These are phyloP conservation scores for Sinopyrophorus schimmeli DNA, from an alignment of 2,888 invertebrate genomes.

Conservation along the genomic window DNA sequence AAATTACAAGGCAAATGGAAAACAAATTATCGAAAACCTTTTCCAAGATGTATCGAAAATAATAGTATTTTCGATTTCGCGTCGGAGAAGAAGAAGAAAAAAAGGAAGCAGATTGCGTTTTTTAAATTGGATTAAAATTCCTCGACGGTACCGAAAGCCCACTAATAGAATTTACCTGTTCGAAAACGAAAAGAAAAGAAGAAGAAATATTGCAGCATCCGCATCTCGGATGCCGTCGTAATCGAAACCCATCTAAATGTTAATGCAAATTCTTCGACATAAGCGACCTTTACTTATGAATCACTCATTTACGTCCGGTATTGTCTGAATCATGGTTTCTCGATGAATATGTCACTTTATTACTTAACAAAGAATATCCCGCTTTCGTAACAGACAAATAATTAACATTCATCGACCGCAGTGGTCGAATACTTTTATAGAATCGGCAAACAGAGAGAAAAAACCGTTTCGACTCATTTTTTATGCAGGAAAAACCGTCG, in stretches of 20 bases:
- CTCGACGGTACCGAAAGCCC: background rate
- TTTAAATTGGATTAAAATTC: too few relatives aligned
- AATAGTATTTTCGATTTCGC: background rate
- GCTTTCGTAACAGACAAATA: too few relatives aligned
- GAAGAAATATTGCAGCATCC: conserved; percentile 1
- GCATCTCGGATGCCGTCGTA: conserved; percentile 7
- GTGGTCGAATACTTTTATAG: too few relatives aligned
- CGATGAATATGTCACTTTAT: conserved; percentile 7
- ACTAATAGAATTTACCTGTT: background rate
- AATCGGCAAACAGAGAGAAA: too few relatives aligned
- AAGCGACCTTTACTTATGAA: conserved; percentile 10
- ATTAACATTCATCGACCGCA: too few relatives aligned
- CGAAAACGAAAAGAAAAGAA: conserved; percentile 1
- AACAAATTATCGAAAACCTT: background rate
- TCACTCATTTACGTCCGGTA: conserved; percentile 17
- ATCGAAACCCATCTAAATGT: conserved; percentile 15
- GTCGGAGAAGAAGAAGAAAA: background rate
- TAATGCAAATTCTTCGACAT: conserved; percentile 11
- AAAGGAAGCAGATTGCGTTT: too few relatives aligned
- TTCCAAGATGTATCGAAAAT: background rate
- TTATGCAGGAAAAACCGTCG: too few relatives aligned
- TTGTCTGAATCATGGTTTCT: conserved; percentile 18
- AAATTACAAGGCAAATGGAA: conserved; percentile 1
- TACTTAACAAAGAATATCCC: too few relatives aligned
- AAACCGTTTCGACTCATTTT: too few relatives aligned